Evolutionary conservation across 2,797 vertebrate species (phyloP), one percentile per base, ranked within the genome.

Genomic region (Alexandromys oeconomus): DNA sequence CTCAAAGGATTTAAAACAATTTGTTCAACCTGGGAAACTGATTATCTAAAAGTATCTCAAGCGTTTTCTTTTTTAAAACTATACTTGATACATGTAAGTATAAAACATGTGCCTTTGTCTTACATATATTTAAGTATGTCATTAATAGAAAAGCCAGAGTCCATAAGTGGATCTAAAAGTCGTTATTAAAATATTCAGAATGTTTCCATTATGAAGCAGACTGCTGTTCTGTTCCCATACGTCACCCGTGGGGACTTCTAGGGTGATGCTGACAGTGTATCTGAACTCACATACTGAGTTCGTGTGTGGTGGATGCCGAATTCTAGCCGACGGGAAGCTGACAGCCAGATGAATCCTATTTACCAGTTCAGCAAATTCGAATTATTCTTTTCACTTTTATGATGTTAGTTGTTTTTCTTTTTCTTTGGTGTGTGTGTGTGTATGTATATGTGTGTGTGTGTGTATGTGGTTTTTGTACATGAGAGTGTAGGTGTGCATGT

Each of bases 351-450:
- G 14, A 90, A 80, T 23, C 2, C n/a, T 31, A 12, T 48, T 57
- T 10, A 0, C 23, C 9, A 29, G 77, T 79, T 34, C 78, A 63
- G 27, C 0, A 59, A 80, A 40, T 46, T 81, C 5, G 17, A 40
- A 76, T 15, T 61, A 96, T 40, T 61, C 27, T 77, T 40, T 76
- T 91, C 4, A 19, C 17, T 43, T 95, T 93, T 78, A 93, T 25
- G 74, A 78, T 25, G 25, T 43, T 48, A 59, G 25, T 69, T 82
- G 11, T 9, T 51, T 63, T 51, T 37, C 46, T 51, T n/a, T 51
- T 84, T 4, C 12, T 37, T 40, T 71, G 5, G 7, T 5, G 6
- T 59, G 48, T 37, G 34, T 57, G 51, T 37, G n/a, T 23, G 19
- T 23, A 19, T 21, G 48, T 21, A 12, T 25, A 2, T 19, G 34